A percentile compares a stretch with the other conserved stretches of the same genome.
These are phyloP conservation scores for Chloroclysta siterata DNA, from an alignment of 2,888 invertebrate genomes.

Conservation along the genomic window DNA sequence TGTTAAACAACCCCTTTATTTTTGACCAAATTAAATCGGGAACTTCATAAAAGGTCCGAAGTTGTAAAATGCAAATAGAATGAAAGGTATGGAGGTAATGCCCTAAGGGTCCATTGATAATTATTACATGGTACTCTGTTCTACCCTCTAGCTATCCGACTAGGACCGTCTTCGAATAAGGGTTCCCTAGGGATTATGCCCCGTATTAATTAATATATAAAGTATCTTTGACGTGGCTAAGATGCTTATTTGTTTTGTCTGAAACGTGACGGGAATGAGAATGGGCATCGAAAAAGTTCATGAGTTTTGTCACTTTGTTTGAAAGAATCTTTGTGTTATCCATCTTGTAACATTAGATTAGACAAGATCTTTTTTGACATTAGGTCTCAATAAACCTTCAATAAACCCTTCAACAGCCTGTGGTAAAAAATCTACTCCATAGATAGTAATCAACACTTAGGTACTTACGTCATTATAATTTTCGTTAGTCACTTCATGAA, in stretches of 20 bases:
- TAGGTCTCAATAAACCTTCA: no score
- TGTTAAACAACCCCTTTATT: constrained; percentile 55
- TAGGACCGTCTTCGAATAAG: constrained; percentile 58
- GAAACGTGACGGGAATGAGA: constrained; percentile 36
- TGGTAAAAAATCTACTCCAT: background rate
- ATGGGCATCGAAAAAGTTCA: constrained; percentile 13
- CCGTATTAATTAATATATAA: constrained; percentile 71
- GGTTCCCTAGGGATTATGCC: constrained; percentile 64
- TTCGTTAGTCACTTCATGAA: constrained; percentile 23
- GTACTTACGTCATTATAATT: background rate
- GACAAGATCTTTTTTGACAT: no score
- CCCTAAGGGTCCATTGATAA: constrained; percentile 81
- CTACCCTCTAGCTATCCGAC: constrained; percentile 34
- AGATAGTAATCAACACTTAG: background rate
- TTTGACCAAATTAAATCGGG: constrained; percentile 60
- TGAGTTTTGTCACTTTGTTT: background rate
- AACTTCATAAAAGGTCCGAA: constrained; percentile 55
- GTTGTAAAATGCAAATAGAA: constrained; percentile 72
- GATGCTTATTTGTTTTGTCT: constrained; percentile 56
- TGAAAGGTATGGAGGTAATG: constrained; percentile 49
- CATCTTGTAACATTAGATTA: background rate
- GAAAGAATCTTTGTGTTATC: background rate
- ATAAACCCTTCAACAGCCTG: no score
- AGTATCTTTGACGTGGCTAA: constrained; percentile 63
- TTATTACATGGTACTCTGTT: constrained; percentile 70